Conservation (phyloP, 1,140 invertebrate species). For the Apolygus lucorum region DNA sequence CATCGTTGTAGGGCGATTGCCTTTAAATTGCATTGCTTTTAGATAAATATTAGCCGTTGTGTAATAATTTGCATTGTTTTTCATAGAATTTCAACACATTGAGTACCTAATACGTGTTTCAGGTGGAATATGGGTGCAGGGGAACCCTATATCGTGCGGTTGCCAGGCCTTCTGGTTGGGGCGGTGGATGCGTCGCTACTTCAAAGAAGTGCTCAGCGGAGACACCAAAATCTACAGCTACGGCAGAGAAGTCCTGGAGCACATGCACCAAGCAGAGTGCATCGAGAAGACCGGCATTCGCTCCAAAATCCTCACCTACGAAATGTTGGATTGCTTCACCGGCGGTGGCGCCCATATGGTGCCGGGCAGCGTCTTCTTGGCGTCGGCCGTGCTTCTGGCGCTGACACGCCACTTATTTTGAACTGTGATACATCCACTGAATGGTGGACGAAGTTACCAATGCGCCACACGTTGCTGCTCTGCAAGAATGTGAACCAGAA, state of each 20-base stretch:
- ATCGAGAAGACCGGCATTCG: neutral
- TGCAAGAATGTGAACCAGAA: no score
- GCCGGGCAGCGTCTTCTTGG: neutral
- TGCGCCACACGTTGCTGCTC: no score
- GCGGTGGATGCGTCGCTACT: slow-evolving; percentile 22
- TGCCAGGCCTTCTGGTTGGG: slow-evolving; percentile 25
- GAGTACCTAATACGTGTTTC: no score
- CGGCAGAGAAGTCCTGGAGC: neutral
- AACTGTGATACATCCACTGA: neutral
- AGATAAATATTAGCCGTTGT: no score
- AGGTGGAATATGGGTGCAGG: slow-evolving; percentile 24
- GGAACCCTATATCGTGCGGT: slow-evolving; percentile 19
- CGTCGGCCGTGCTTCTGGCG: neutral
- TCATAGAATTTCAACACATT: neutral
- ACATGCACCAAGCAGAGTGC: neutral
- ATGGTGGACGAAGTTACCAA: neutral
- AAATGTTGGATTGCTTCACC: neutral
- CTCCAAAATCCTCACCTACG: neutral
- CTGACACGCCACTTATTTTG: neutral
- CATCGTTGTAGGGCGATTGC: no score
- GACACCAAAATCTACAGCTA: slow-evolving; percentile 8
- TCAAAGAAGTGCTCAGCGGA: neutral
- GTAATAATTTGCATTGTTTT: no score
- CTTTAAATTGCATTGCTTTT: no score
- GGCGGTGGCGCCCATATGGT: no score